Base-by-base conservation (phyloP, 1,140 invertebrate species). In the Rhagoletis pomonella region DNA sequence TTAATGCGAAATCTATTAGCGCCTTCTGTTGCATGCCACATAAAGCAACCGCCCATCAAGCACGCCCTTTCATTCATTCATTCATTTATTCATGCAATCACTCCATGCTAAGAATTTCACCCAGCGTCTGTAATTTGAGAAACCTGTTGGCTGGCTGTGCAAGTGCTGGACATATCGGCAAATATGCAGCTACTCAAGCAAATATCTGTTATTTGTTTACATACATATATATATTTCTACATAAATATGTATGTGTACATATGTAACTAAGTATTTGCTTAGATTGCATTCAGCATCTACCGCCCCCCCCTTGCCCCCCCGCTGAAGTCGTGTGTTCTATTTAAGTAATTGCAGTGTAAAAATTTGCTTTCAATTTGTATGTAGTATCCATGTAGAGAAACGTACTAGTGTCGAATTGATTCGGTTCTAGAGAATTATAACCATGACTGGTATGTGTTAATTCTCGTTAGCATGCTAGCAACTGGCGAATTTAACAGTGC, bases 1-100 rank as follows among this genome's bases (percentile, higher is more conserved):
- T 81, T 81, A 81, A 81, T 81, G 19, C 17, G 73, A 81, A 81
- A 81, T 81, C 73, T 81, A 81, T 81, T 81, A 81, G 73, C 73
- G 73, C 73, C 73, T 81, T 81, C 73, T 81, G 73, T 81, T 81
- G 44, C 73, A 55, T 81, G 73, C 47, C 73, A 81, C 47, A 81
- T 17, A 81, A 81, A 19, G 19, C 17, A 58, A 67, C 42, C 73
- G 73, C 44, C 44, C 17, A 50, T n/a, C 69, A 77, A 55, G 50
- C 17, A 47, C 47, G 39, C 69, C 69, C 47, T 50, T 39, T 19
- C 17, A 50, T 50, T n/a, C 4, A 55, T 14, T 50, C 12, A 77
- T 1, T 17, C 6, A 77, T 3, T 12, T n/a, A 47, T n/a, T 42
- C 44, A 17, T 47, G 44, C 47, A 77, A 77, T 50, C 14, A n/a